A percentile compares a stretch with the other conserved stretches of the same genome.
Evolutionary conservation across 2,113 vertebrate species (phyloP).

Genomic region (Cheilinus undulatus): DNA sequence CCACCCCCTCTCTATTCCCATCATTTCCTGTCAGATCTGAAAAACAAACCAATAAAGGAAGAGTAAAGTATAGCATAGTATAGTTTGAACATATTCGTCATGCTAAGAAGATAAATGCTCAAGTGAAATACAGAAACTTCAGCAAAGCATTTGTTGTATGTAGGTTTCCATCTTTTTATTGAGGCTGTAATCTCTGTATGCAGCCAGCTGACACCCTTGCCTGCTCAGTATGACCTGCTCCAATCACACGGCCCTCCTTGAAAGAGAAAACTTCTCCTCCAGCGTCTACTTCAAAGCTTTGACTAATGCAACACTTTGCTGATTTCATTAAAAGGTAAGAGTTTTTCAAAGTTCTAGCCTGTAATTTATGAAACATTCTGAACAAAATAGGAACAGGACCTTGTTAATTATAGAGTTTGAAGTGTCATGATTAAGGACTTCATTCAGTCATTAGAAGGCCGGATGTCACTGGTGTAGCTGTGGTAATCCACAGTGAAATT

Average conservation of each 20-base stretch:
- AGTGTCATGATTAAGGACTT: slow-evolving; percentile 36
- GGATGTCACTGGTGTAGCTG: slow-evolving; percentile 24
- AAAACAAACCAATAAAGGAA: too few species aligned
- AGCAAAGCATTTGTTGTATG: not conserved
- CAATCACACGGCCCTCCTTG: not conserved
- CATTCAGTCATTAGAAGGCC: slow-evolving; percentile 40
- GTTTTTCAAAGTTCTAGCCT: not conserved
- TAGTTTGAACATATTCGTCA: too few species aligned
- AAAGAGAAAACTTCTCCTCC: not conserved
- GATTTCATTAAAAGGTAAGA: slow-evolving; percentile 14
- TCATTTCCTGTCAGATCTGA: too few species aligned
- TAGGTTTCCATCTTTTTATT: not conserved
- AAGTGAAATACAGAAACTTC: too few species aligned
- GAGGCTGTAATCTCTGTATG: not conserved
- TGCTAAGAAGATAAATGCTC: too few species aligned
- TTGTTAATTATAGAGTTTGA: slow-evolving; percentile 45
- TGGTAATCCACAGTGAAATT: slow-evolving; percentile 50
- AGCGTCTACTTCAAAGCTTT: not conserved
- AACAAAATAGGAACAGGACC: not conserved
- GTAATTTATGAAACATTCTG: slow-evolving; percentile 19
- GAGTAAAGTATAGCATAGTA: too few species aligned
- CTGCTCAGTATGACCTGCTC: not conserved
- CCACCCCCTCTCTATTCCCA: too few species aligned
- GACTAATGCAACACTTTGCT: not conserved
- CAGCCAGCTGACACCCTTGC: not conserved